phyloP scores from a whole-genome alignment of 2,113 vertebrate species.

The Pleuronectes platessa region DNA sequence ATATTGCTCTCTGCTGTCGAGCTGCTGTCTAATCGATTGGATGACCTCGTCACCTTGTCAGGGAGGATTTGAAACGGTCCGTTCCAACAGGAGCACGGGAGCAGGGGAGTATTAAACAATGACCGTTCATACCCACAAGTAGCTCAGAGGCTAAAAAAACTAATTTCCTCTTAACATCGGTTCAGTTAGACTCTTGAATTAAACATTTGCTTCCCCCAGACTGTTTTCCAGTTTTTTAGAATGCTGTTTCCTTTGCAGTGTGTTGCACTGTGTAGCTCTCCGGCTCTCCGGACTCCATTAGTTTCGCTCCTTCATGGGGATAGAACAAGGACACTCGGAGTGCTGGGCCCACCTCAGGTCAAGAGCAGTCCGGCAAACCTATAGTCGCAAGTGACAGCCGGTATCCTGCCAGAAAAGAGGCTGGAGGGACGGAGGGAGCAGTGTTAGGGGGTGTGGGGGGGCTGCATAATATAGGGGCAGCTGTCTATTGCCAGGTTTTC shows the following conservation, averaged over 20 bases:
- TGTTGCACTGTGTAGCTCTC: constrained; percentile 8
- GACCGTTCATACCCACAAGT: too few relatives aligned
- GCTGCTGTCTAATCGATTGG: too few relatives aligned
- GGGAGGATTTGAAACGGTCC: too few relatives aligned
- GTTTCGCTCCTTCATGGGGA: constrained; percentile 54
- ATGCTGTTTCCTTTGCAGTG: constrained; percentile 1
- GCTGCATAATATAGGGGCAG: constrained; percentile 50
- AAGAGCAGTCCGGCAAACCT: constrained; percentile 56
- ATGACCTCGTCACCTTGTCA: too few relatives aligned
- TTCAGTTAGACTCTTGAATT: too few relatives aligned
- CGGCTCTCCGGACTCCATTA: constrained; percentile 51
- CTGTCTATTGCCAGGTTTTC: constrained; percentile 75
- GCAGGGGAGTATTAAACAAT: too few relatives aligned
- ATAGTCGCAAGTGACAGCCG: constrained; percentile 63
- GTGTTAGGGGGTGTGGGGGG: neutral
- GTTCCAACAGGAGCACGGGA: too few relatives aligned
- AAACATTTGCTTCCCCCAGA: neutral
- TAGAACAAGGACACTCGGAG: constrained; percentile 39
- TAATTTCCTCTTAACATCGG: too few relatives aligned
- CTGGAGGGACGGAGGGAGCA: constrained; percentile 7
- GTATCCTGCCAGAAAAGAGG: constrained; percentile 64
- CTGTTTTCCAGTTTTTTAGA: neutral
- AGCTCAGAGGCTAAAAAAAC: neutral
- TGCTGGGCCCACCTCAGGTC: constrained; percentile 62
- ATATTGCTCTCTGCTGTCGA: too few relatives aligned